phyloP scores from a whole-genome alignment of 1,140 invertebrate species.

The Pogonomyrmex barbatus region DNA sequence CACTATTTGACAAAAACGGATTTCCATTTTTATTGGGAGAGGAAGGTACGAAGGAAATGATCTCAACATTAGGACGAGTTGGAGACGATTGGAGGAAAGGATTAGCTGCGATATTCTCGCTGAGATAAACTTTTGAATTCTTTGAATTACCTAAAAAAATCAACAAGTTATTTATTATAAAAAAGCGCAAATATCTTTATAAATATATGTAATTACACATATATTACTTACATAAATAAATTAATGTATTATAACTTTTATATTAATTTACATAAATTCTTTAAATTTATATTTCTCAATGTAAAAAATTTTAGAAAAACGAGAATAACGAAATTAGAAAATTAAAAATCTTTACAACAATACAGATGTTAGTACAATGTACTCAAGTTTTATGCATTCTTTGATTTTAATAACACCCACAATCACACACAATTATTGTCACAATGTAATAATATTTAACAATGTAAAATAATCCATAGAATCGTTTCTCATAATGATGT shows the following conservation, averaged over 20 bases:
- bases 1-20: not conserved
- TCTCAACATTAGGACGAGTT: not conserved
- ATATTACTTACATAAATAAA: not conserved
- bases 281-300: not conserved
- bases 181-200: not conserved
- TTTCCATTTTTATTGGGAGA: not conserved
- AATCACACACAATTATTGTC: not conserved
- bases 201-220: constrained; percentile 17
- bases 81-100: constrained; percentile 4
- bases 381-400: not conserved
- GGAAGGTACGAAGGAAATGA: not conserved
- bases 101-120: not conserved
- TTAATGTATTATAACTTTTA: not conserved
- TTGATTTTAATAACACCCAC: not conserved
- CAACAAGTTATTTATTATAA: not conserved
- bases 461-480: not conserved
- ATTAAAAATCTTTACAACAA: not conserved
- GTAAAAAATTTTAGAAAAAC: not conserved
- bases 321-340: not conserved
- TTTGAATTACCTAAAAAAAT: constrained; percentile 34
- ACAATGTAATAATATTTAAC: not conserved
- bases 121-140: not conserved
- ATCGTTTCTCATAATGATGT: not conserved
- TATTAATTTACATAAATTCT: not conserved
- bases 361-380: not conserved